These are phyloP conservation scores for Drosophila antonietae DNA, from an alignment of 2,888 invertebrate species.

Conservation along the genomic window DNA sequence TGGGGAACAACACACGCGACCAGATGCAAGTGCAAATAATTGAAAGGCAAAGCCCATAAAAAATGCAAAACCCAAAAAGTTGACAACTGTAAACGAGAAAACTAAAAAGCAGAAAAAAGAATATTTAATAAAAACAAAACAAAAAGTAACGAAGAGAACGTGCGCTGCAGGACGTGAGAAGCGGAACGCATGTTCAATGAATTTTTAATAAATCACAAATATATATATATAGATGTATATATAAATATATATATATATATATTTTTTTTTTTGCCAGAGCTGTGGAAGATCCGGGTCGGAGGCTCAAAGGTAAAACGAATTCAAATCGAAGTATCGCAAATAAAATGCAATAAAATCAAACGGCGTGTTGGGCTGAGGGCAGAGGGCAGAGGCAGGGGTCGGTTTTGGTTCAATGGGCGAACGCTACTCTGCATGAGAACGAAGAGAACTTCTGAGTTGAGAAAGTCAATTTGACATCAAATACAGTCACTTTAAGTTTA, in stretches of 20 bases:
- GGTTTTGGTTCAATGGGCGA: background rate
- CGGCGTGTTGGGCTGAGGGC: background rate
- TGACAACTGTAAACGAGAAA: conserved; percentile 53
- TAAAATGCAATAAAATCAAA: conserved; percentile 22
- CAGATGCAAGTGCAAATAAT: conserved; percentile 67
- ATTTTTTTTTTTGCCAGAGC: background rate
- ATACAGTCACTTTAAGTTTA: background rate
- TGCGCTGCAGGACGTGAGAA: conserved; percentile 36
- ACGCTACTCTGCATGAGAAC: background rate
- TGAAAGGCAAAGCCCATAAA: conserved; percentile 60
- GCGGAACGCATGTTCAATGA: conserved; percentile 50
- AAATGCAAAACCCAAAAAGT: conserved; percentile 59
- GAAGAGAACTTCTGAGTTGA: background rate
- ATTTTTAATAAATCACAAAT: conserved; percentile 64
- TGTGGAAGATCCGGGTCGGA: conserved; percentile 4
- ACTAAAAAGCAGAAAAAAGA: conserved; percentile 14
- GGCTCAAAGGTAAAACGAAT: background rate
- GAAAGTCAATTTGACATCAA: background rate
- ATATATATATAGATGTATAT: conserved; percentile 7
- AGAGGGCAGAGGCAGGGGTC: background rate
- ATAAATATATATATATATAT: background rate
- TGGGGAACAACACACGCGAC: conserved; percentile 21
- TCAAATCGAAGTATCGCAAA: conserved; percentile 18
- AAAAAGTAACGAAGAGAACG: conserved; percentile 29
- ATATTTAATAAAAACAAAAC: conserved; percentile 5